Evolutionary conservation across 92 coral and sea anemone species (phyloP), one percentile per base, ranked within the genome.

Genomic region (Chrysogorgia sp.): DNA sequence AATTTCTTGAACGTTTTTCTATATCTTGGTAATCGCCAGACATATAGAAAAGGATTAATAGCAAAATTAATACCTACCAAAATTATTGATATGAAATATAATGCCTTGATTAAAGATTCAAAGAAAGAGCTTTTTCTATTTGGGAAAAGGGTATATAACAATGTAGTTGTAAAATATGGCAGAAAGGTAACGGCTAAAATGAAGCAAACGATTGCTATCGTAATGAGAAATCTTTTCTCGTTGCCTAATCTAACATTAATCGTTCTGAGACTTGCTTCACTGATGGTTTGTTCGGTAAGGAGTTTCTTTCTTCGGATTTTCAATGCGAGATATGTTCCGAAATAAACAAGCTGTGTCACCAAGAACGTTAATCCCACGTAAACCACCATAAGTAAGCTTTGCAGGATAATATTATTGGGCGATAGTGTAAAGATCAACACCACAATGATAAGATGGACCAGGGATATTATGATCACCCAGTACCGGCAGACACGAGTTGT

Each of bases 401-500:
- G n/a, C n/a, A 64, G 3, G 13, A 2, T n/a, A 32, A 64, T 19
- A 17, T n/a, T 20, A 7, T 35, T 9, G 10, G 22, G 29, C 22
- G 37, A 14, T 15, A 35, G 17, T 12, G 17, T 10, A 67, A n/a
- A n/a, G 3, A 67, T 25, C 12, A 13, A 0, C n/a, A n/a, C 26
- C 32, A 5, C 74, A 6, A 50, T 1, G 0, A 14, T 14, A 10
- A 19, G 21, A 29, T 7, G 19, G 7, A 17, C 29, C 23, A 71
- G 29, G 63, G 47, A 71, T 53, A 35, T 19, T 31, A 43, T 20
- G 19, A 17, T 5, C 22, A 71, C 13, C 63, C 78, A 71, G 13
- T 55, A 71, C 0, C 78, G 78, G 22, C 64, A 71, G 13, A 31
- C 49, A 3, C 30, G 30, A 19, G 30, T 20, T 19, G 78, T 71